Percentiles rank a stretch among this genome's conserved stretches.
phyloP scores from a whole-genome alignment of 2,888 invertebrate genomes.

The Drosophila quinaria region DNA sequence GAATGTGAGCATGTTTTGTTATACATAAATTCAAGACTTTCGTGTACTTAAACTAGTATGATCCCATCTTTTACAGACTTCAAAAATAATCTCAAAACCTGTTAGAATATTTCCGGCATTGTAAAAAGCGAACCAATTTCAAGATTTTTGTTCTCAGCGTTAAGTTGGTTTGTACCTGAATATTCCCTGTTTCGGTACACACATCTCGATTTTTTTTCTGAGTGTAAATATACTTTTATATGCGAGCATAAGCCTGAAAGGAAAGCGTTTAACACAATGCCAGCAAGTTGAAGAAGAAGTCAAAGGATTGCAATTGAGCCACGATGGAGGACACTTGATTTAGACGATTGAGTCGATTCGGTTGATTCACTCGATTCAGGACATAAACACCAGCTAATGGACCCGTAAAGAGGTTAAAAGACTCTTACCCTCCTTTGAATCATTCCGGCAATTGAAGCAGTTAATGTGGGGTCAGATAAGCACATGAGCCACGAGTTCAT shows the following conservation, averaged over 20 bases:
- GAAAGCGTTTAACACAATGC: conserved; percentile 50
- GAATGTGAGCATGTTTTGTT: too few relatives aligned
- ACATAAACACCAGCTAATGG: conserved; percentile 36
- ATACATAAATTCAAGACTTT: too few relatives aligned
- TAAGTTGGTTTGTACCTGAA: too few relatives aligned
- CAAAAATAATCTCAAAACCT: too few relatives aligned
- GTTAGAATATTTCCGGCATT: too few relatives aligned
- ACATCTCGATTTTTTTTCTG: background rate
- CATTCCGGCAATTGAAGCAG: conserved; percentile 55
- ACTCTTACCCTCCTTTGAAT: conserved; percentile 36
- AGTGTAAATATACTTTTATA: background rate
- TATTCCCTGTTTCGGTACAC: too few relatives aligned
- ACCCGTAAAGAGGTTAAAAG: conserved; percentile 42
- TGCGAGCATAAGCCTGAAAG: conserved; percentile 4
- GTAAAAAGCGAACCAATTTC: too few relatives aligned
- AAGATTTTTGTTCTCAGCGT: too few relatives aligned
- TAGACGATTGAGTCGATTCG: conserved; percentile 25
- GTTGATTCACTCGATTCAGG: conserved; percentile 19
- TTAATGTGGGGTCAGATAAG: conserved; percentile 46
- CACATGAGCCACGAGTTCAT: conserved; percentile 6
- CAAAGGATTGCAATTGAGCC: conserved; percentile 32
- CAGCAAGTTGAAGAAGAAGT: conserved; percentile 3
- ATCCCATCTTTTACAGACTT: too few relatives aligned
- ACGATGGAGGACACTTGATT: conserved; percentile 10
- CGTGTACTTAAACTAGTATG: too few relatives aligned